Conservation (phyloP, 1,140 invertebrate species). For the Ceratosolen solmsi region DNA sequence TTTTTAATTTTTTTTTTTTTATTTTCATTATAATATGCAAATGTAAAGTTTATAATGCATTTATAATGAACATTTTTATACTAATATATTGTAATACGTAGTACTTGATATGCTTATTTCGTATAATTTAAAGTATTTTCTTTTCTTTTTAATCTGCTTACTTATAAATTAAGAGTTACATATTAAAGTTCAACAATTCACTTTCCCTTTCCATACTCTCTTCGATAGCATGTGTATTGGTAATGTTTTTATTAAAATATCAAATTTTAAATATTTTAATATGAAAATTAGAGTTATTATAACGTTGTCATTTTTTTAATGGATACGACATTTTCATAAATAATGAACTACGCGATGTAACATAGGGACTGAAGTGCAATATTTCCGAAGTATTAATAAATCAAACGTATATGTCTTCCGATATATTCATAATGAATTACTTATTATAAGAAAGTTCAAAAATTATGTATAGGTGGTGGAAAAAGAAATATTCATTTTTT, state of each 20-base stretch:
- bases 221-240: background rate
- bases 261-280: background rate
- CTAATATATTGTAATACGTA: no score
- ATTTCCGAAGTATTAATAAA: conserved; percentile 14
- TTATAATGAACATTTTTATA: no score
- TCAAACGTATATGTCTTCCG: background rate
- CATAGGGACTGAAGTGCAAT: conserved; percentile 32
- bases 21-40: no score
- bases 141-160: background rate
- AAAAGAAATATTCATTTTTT: background rate
- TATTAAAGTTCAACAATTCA: background rate
- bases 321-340: no score
- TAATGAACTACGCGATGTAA: background rate
- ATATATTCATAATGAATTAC: background rate
- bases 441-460: no score
- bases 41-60: no score
- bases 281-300: background rate
- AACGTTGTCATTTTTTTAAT: no score
- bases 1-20: no score
- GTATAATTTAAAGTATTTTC: no score
- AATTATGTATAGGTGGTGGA: conserved; percentile 16
- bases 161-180: background rate
- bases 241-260: background rate
- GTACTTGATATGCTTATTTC: no score
- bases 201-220: background rate